Conservation (phyloP, 1,140 invertebrate species). For the Drosophila biarmipes region DNA sequence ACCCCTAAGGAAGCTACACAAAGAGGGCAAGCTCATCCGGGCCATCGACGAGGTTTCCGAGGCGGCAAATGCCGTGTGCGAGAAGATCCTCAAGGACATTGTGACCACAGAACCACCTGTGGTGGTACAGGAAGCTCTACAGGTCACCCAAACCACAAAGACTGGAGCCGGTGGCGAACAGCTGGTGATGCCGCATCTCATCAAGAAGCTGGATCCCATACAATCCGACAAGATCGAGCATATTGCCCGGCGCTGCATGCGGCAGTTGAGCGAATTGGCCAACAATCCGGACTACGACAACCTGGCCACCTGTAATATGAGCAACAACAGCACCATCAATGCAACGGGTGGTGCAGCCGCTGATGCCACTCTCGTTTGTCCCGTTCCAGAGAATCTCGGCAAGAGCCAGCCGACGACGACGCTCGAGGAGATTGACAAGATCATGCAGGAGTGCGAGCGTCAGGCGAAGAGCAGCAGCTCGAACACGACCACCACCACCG, state of each 20-base stretch:
- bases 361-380: slow-evolving; percentile 77
- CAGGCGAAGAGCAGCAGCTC: slow-evolving; percentile 59
- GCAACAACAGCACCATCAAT: slow-evolving; percentile 21
- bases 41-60: slow-evolving; percentile 82
- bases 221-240: slow-evolving; percentile 78
- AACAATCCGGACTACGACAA: slow-evolving; percentile 76
- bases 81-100: slow-evolving; percentile 81
- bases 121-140: slow-evolving; percentile 70
- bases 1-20: slow-evolving; percentile 60
- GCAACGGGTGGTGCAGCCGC: slow-evolving; percentile 14
- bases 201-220: slow-evolving; percentile 83
- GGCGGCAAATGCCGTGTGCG: slow-evolving; percentile 79
- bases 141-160: slow-evolving; percentile 60
- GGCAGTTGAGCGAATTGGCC: slow-evolving; percentile 76
- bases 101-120: slow-evolving; percentile 80
- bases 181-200: slow-evolving; percentile 71
- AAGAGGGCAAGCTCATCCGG: slow-evolving; percentile 76
- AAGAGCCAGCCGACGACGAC: slow-evolving; percentile 29
- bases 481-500: slow-evolving; percentile 29
- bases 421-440: slow-evolving; percentile 80
- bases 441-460: slow-evolving; percentile 83
- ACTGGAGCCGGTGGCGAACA: slow-evolving; percentile 20
- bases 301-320: slow-evolving; percentile 72
- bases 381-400: slow-evolving; percentile 67
- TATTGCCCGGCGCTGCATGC: slow-evolving; percentile 82